These are phyloP conservation scores for Gopherus evgoodei DNA, from an alignment of 2,113 vertebrate species.

Conservation along the genomic window DNA sequence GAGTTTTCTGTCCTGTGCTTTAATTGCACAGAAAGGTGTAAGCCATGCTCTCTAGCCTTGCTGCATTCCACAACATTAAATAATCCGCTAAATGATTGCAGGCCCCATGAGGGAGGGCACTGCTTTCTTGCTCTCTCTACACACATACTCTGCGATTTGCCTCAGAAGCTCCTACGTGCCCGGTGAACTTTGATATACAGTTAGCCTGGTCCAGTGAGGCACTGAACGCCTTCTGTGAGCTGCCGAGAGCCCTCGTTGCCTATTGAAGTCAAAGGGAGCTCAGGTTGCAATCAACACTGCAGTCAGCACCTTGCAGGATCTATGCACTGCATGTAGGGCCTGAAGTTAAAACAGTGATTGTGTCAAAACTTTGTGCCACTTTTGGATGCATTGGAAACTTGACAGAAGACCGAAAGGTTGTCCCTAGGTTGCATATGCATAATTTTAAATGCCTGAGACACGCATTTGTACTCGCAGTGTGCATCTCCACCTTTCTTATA, in stretches of 20 bases:
- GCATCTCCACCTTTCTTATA: constrained; percentile 69
- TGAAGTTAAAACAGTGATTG: constrained; percentile 20
- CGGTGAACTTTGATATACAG: not conserved
- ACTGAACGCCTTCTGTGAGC: not conserved
- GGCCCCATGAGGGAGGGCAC: not conserved
- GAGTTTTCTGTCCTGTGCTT: constrained; percentile 46
- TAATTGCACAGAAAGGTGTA: constrained; percentile 72
- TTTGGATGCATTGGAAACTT: constrained; percentile 60
- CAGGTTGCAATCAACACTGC: not conserved
- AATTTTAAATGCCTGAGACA: constrained; percentile 67
- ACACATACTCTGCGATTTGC: constrained; percentile 18
- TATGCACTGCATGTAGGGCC: not conserved
- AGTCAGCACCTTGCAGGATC: not conserved
- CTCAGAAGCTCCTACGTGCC: not conserved
- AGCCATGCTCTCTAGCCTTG: constrained; percentile 14
- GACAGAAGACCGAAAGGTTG: constrained; percentile 68
- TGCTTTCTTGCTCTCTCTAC: not conserved
- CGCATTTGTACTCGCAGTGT: constrained; percentile 59
- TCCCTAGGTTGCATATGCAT: constrained; percentile 59
- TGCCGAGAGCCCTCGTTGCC: not conserved
- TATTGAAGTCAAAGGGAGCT: not conserved
- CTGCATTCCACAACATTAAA: constrained; percentile 60
- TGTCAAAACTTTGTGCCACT: constrained; percentile 47
- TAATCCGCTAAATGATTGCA: constrained; percentile 49
- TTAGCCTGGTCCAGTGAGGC: not conserved